Percentiles rank a stretch among this genome's conserved stretches.
These are phyloP conservation scores for Phenganax stokvisi DNA, from an alignment of 92 coral and sea anemone species.

Conservation along the genomic window DNA sequence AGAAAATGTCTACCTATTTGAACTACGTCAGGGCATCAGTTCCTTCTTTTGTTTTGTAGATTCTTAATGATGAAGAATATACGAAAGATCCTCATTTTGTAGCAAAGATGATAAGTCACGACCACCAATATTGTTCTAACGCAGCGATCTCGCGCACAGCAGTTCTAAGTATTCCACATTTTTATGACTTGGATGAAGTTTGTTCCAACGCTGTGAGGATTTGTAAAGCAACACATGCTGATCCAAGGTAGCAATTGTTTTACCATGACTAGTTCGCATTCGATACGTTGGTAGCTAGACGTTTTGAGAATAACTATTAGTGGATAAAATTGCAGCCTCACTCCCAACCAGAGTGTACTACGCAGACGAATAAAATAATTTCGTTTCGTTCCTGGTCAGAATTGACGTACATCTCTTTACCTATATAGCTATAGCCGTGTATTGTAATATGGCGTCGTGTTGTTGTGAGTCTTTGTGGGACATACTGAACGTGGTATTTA, in stretches of 20 bases:
- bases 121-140: slow-evolving; percentile 72
- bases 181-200: slow-evolving; percentile 77
- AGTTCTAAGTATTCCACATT: slow-evolving; percentile 76
- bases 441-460: too few species aligned
- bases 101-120: slow-evolving; percentile 69
- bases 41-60: slow-evolving; percentile 43
- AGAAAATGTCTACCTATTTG: neutral
- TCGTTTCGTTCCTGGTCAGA: too few species aligned
- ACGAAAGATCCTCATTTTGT: slow-evolving; percentile 84
- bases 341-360: too few species aligned
- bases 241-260: slow-evolving; percentile 59
- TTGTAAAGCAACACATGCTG: slow-evolving; percentile 85
- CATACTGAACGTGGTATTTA: too few species aligned
- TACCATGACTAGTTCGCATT: neutral
- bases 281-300: too few species aligned
- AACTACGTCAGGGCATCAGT: too few species aligned
- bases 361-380: too few species aligned
- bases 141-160: slow-evolving; percentile 93
- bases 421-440: too few species aligned
- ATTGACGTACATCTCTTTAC: too few species aligned
- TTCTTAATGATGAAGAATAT: slow-evolving; percentile 69
- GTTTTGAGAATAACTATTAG: too few species aligned
- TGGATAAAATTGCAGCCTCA: too few species aligned
- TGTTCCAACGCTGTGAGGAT: slow-evolving; percentile 82
- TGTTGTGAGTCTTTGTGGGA: too few species aligned